Evolutionary conservation across 2,888 invertebrate species (phyloP).

Genomic region (Clostera curtula): DNA sequence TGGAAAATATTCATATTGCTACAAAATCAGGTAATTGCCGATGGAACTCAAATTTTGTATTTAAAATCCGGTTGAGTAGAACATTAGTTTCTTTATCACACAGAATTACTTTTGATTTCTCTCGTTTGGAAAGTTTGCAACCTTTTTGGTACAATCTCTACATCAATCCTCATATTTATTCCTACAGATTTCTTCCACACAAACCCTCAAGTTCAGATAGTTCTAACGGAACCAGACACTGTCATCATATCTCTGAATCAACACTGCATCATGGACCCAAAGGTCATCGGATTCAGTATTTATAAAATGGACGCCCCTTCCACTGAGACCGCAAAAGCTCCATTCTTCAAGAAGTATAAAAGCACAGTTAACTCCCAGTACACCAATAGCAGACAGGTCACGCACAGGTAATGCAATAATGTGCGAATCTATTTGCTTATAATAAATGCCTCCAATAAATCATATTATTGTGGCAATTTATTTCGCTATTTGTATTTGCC

Average conservation of each 20-base stretch:
- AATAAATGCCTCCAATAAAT: neutral
- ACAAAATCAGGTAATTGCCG: no score
- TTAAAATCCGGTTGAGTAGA: no score
- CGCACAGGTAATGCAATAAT: conserved; percentile 39
- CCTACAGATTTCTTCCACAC: conserved; percentile 89
- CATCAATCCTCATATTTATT: neutral
- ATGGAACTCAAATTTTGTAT: no score
- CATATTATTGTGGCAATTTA: neutral
- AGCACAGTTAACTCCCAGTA: conserved; percentile 92
- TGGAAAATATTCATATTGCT: no score
- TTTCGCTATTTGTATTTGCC: no score
- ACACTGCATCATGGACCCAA: conserved; percentile 93
- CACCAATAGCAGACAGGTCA: conserved; percentile 93
- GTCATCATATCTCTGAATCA: conserved; percentile 91
- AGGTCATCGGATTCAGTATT: conserved; percentile 93
- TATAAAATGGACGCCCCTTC: conserved; percentile 82
- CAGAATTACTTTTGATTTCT: no score
- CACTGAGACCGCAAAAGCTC: conserved; percentile 84
- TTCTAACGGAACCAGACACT: conserved; percentile 77
- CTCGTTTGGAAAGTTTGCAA: no score
- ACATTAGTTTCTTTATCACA: no score
- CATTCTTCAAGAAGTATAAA: conserved; percentile 90
- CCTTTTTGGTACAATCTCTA: neutral
- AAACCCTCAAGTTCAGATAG: conserved; percentile 91
- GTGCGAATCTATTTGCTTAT: conserved; percentile 3